These are phyloP conservation scores for Encarsia formosa DNA, from an alignment of 2,888 invertebrate species.

Conservation along the genomic window DNA sequence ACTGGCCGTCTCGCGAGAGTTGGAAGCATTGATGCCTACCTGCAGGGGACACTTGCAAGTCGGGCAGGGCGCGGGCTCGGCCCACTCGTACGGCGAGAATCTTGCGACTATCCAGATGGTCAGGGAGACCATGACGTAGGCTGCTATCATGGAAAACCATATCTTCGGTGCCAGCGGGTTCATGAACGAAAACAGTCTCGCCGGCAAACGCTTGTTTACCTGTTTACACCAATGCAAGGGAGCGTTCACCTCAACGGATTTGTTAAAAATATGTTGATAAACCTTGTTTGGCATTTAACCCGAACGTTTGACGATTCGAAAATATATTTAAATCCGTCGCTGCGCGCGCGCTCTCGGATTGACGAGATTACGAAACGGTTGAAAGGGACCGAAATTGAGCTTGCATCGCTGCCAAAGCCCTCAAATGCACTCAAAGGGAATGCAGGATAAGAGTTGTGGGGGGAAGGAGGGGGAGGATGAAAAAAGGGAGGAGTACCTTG, in stretches of 20 bases:
- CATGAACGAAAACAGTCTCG: conserved; percentile 77
- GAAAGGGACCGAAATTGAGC: too few relatives aligned
- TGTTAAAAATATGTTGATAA: too few relatives aligned
- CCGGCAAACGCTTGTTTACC: conserved; percentile 64
- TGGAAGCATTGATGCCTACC: conserved; percentile 50
- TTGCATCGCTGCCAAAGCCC: too few relatives aligned
- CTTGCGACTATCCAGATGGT: conserved; percentile 81
- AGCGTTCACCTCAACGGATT: too few relatives aligned
- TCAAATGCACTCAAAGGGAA: too few relatives aligned
- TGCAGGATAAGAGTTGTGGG: too few relatives aligned
- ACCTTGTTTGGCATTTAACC: too few relatives aligned
- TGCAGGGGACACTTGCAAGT: conserved; percentile 53
- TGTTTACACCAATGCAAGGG: too few relatives aligned
- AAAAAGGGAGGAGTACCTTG: conserved; percentile 56
- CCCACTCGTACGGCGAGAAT: conserved; percentile 81
- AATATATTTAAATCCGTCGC: too few relatives aligned
- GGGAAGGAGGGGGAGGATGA: background rate
- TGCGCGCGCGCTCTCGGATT: too few relatives aligned
- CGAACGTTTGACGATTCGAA: too few relatives aligned
- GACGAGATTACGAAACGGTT: too few relatives aligned
- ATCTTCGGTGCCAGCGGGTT: conserved; percentile 80
- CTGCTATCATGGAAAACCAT: conserved; percentile 75
- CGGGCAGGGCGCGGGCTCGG: conserved; percentile 59
- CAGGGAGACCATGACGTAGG: conserved; percentile 74
- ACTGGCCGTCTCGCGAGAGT: conserved; percentile 34